Evolutionary conservation across 2,113 vertebrate species (phyloP).

Genomic region (Ammospiza nelsoni): DNA sequence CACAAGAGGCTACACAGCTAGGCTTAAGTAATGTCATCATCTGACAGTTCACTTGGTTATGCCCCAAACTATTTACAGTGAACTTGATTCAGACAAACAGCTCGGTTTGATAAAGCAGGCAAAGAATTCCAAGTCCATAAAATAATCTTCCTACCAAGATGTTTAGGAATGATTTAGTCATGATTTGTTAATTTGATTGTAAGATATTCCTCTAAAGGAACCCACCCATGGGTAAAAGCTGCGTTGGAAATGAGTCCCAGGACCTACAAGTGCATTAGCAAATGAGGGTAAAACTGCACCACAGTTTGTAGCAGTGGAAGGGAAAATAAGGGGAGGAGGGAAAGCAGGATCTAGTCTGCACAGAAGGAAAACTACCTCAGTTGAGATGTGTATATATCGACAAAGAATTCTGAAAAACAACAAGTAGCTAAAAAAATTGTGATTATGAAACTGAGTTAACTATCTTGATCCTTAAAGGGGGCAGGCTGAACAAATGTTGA

Average conservation of each 20-base stretch:
- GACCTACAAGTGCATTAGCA: neutral
- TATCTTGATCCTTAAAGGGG: neutral
- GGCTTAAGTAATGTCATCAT: constrained; percentile 11
- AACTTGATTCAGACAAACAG: constrained; percentile 10
- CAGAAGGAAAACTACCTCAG: neutral
- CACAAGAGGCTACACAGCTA: constrained; percentile 21
- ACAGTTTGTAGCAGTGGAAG: neutral
- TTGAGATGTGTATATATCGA: neutral
- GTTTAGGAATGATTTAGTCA: neutral
- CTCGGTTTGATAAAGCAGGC: neutral
- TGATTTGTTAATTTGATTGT: neutral
- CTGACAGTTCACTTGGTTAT: constrained; percentile 40
- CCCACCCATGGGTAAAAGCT: neutral
- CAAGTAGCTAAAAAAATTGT: neutral
- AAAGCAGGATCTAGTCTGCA: neutral
- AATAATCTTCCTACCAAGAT: neutral
- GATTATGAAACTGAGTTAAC: neutral
- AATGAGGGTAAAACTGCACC: neutral
- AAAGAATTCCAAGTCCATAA: neutral
- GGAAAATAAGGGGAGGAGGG: neutral
- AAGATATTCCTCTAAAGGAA: neutral
- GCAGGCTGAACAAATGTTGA: neutral
- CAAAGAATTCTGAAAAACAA: neutral
- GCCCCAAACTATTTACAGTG: constrained; percentile 44
- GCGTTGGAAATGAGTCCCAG: neutral